phyloP scores from a whole-genome alignment of 2,113 vertebrate species.

The Sula dactylatra region DNA sequence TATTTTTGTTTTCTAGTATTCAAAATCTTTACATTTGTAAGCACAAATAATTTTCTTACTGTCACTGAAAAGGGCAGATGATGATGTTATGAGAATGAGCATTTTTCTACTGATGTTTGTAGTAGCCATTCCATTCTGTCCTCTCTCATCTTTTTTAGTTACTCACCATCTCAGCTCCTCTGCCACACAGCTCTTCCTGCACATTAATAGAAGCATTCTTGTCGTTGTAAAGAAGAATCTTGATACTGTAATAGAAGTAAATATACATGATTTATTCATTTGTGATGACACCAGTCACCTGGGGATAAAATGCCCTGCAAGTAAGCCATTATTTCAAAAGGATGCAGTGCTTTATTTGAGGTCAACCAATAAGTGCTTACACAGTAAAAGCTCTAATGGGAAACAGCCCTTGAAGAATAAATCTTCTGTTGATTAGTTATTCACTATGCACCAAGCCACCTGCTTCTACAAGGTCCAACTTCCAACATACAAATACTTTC shows the following conservation, averaged over 20 bases:
- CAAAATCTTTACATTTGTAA: neutral
- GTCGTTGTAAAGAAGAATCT: neutral
- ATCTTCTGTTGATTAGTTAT: neutral
- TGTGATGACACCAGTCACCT: neutral
- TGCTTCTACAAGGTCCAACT: neutral
- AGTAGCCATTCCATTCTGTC: neutral
- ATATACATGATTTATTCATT: neutral
- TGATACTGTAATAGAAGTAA: neutral
- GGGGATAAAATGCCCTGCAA: neutral
- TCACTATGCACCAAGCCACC: neutral
- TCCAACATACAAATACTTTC: neutral
- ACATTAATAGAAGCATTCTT: neutral
- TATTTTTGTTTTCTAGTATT: neutral
- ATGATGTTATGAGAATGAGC: neutral
- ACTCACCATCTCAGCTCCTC: neutral
- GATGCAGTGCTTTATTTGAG: slow-evolving; percentile 7
- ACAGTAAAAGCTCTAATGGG: neutral
- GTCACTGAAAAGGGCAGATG: neutral
- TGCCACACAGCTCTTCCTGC: neutral
- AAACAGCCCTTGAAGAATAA: neutral
- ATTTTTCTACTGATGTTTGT: neutral
- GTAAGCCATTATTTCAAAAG: slow-evolving; percentile 2
- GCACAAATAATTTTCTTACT: neutral
- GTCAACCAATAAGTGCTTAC: slow-evolving; percentile 6
- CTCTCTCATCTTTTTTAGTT: neutral